These are phyloP conservation scores for Neopipo cinnamomea DNA, from an alignment of 2,113 vertebrate species.

Conservation along the genomic window DNA sequence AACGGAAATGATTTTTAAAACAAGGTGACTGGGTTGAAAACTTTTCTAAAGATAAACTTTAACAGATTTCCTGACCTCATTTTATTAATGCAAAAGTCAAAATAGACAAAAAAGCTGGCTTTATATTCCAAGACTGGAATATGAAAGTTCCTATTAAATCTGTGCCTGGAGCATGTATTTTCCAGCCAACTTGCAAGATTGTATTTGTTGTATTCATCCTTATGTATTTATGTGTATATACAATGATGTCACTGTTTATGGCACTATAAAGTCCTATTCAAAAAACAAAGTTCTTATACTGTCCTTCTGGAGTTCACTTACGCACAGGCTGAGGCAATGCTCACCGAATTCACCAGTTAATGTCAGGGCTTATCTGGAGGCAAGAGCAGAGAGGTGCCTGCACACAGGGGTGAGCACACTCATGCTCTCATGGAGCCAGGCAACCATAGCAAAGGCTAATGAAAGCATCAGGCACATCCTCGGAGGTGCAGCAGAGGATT, in stretches of 20 bases:
- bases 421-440: fast-evolving
- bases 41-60: constrained; percentile 46
- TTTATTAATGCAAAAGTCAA: constrained; percentile 43
- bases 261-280: not conserved
- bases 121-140: constrained; percentile 11
- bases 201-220: not conserved
- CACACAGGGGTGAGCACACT: fast-evolving
- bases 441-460: not conserved
- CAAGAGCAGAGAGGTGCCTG: not conserved
- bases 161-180: not conserved
- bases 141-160: constrained; percentile 13
- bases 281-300: not conserved
- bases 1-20: constrained; percentile 63
- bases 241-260: constrained; percentile 32
- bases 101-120: constrained; percentile 1
- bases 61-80: constrained; percentile 52
- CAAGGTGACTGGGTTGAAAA: constrained; percentile 40
- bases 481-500: fast-evolving
- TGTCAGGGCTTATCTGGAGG: not conserved
- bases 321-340: not conserved
- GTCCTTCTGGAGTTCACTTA: not conserved
- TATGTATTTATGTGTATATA: not conserved
- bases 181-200: not conserved
- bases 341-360: not conserved
- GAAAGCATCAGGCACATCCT: not conserved